A percentile compares a stretch with the other conserved stretches of the same genome.
Conservation (phyloP, 2,888 invertebrate genomes). For the Polydrusus cervinus region DNA sequence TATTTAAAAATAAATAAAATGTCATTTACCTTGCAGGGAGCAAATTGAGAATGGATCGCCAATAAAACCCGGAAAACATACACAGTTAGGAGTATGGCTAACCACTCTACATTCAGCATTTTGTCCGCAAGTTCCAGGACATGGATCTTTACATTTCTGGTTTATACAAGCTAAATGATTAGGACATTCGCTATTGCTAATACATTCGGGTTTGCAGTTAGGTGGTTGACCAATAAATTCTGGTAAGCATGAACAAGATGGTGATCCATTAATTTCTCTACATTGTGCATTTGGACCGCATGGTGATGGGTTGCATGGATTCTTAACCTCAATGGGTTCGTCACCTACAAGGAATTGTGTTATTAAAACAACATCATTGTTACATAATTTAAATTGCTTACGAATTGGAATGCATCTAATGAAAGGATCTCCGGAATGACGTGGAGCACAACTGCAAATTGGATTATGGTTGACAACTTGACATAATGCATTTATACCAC, state of each 20-base stretch:
- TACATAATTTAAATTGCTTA: conserved; percentile 51
- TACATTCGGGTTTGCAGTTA: conserved; percentile 85
- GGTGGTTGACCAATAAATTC: conserved; percentile 79
- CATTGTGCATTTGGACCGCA: conserved; percentile 82
- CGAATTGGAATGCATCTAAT: conserved; percentile 77
- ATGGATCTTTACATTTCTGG: conserved; percentile 85
- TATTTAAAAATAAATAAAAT: background rate
- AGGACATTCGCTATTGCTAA: conserved; percentile 81
- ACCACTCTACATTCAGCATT: conserved; percentile 82
- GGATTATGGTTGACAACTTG: conserved; percentile 80
- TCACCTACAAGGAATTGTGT: conserved; percentile 50
- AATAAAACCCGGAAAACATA: conserved; percentile 75
- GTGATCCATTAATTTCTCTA: conserved; percentile 72
- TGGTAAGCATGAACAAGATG: conserved; percentile 77
- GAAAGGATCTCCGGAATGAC: conserved; percentile 78
- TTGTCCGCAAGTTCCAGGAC: conserved; percentile 83
- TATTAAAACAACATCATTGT: background rate
- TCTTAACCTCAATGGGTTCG: conserved; percentile 59
- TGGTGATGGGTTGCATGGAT: conserved; percentile 83
- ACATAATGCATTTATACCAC: conserved; percentile 78
- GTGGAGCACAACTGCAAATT: conserved; percentile 77
- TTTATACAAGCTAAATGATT: conserved; percentile 82
- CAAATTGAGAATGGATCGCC: conserved; percentile 84
- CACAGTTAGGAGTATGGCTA: conserved; percentile 82
- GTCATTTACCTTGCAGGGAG: conserved; percentile 48